These are phyloP conservation scores for Himalopsyche tibetana DNA, from an alignment of 2,888 invertebrate species.

Conservation along the genomic window DNA sequence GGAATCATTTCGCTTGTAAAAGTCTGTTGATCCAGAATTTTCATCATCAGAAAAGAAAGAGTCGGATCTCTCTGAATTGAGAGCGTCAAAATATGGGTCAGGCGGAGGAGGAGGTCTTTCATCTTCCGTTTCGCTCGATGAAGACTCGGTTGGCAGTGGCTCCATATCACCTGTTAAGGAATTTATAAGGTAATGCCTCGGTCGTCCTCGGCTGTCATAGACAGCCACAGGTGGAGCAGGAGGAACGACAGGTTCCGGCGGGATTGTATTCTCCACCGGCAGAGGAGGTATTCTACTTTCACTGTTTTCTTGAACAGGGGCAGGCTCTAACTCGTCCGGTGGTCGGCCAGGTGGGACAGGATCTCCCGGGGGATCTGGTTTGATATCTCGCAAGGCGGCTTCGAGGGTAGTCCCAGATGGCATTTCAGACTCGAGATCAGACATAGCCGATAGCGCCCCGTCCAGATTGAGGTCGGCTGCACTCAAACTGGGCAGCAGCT, in stretches of 20 bases:
- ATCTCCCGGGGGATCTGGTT: conserved; percentile 60
- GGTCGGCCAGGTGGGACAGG: conserved; percentile 50
- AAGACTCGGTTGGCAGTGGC: conserved; percentile 78
- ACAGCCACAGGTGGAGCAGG: conserved; percentile 67
- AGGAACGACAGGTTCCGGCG: conserved; percentile 69
- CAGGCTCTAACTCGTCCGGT: conserved; percentile 68
- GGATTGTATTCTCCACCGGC: conserved; percentile 68
- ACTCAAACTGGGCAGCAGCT: conserved; percentile 79
- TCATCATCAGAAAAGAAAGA: conserved; percentile 79
- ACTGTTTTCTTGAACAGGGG: conserved; percentile 63
- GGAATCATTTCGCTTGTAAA: conserved; percentile 73
- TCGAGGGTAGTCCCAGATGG: conserved; percentile 47
- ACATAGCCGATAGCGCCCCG: conserved; percentile 71
- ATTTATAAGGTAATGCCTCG: conserved; percentile 90
- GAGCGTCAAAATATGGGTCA: conserved; percentile 70
- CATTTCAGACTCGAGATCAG: conserved; percentile 68
- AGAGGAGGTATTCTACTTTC: conserved; percentile 44
- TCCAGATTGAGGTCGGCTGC: conserved; percentile 79
- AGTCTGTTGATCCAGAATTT: conserved; percentile 77
- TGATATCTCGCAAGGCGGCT: conserved; percentile 55
- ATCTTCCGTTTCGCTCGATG: conserved; percentile 65
- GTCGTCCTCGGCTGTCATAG: conserved; percentile 80
- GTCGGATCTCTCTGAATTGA: conserved; percentile 72
- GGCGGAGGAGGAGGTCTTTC: conserved; percentile 63
- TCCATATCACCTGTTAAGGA: conserved; percentile 92